phyloP scores from a whole-genome alignment of 2,113 vertebrate genomes.

The Prietella phreatophila region DNA sequence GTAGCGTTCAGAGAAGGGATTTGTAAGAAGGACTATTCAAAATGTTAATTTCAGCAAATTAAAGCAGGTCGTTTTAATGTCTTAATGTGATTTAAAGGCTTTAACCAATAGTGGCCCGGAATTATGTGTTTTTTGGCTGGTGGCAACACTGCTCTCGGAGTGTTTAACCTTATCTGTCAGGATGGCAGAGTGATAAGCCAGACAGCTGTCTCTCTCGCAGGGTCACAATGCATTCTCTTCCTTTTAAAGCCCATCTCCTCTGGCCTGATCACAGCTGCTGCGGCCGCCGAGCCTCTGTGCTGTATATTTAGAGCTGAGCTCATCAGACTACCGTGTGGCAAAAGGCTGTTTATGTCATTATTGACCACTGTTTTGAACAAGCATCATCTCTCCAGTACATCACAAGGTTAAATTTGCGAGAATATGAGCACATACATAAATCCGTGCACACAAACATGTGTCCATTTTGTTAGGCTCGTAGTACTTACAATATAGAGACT shows the following conservation, averaged over 20 bases:
- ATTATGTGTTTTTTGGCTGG: constrained; percentile 66
- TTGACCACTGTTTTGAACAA: constrained; percentile 17
- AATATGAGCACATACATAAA: background rate
- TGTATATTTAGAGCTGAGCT: constrained; percentile 53
- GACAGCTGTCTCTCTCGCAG: constrained; percentile 71
- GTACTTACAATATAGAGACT: background rate
- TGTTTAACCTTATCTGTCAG: constrained; percentile 86
- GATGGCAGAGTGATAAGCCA: constrained; percentile 76
- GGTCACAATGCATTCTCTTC: constrained; percentile 80
- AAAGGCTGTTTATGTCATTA: constrained; percentile 39
- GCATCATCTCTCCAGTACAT: background rate
- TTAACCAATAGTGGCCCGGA: constrained; percentile 43
- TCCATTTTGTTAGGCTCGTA: background rate
- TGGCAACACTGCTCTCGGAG: constrained; percentile 65
- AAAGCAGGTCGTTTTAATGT: constrained; percentile 23
- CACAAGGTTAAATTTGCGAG: constrained; percentile 2
- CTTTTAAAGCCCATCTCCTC: constrained; percentile 74
- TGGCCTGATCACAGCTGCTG: constrained; percentile 48
- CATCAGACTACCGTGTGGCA: constrained; percentile 43
- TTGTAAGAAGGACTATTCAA: background rate
- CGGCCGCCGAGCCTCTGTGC: constrained; percentile 30
- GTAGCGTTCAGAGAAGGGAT: background rate
- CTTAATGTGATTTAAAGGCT: constrained; percentile 20
- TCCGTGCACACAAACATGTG: background rate
- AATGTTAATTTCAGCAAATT: constrained; percentile 13